phyloP scores from a whole-genome alignment of 2,113 vertebrate species.

The Tautogolabrus adspersus region DNA sequence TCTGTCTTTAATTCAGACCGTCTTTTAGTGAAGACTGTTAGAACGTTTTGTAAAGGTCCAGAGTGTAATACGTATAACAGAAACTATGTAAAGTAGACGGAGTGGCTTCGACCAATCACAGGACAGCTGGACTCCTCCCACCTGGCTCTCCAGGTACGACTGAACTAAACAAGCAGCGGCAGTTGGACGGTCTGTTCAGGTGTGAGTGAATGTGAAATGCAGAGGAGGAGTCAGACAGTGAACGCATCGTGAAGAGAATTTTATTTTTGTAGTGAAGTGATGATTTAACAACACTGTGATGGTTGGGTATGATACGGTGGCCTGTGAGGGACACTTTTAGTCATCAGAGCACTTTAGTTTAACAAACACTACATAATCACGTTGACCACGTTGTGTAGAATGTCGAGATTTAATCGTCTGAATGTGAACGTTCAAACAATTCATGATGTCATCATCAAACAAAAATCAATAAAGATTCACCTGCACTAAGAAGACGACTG shows the following conservation, averaged over 20 bases:
- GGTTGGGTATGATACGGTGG: not conserved
- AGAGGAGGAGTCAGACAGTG: not conserved
- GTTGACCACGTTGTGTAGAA: not conserved
- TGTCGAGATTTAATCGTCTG: not conserved
- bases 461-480: constrained; percentile 8
- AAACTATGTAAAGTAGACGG: too few relatives aligned
- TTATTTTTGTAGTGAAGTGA: constrained; percentile 10
- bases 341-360: constrained; percentile 38
- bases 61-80: too few relatives aligned
- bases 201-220: not conserved
- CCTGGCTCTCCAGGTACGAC: too few relatives aligned
- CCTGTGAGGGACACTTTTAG: constrained; percentile 16
- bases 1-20: too few relatives aligned
- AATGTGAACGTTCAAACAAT: constrained; percentile 16
- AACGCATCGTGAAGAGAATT: not conserved
- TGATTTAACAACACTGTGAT: not conserved
- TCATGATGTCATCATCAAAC: not conserved
- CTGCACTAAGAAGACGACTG: constrained; percentile 11
- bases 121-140: too few relatives aligned
- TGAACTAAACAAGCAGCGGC: too few relatives aligned
- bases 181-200: too few relatives aligned
- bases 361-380: not conserved
- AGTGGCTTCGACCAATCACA: too few relatives aligned
- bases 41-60: too few relatives aligned
- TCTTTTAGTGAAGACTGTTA: too few relatives aligned